Evolutionary conservation across 1,140 invertebrate species (phyloP).

Genomic region (Cylas formicarius): DNA sequence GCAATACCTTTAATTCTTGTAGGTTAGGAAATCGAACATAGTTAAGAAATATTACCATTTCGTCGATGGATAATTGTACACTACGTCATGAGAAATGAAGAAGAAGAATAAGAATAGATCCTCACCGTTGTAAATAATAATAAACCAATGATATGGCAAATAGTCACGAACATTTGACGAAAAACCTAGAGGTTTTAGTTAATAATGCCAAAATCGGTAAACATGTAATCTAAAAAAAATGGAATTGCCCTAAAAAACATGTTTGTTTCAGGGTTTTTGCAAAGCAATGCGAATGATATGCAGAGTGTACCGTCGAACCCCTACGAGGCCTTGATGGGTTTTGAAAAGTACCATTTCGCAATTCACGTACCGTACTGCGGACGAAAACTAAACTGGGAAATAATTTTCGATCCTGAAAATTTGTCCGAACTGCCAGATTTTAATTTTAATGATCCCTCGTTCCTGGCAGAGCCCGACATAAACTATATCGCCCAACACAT

Average conservation of each 20-base stretch:
- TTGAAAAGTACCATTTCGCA: slow-evolving; percentile 33
- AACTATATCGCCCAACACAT: slow-evolving; percentile 32
- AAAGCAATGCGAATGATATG: slow-evolving; percentile 13
- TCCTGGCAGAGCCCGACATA: slow-evolving; percentile 34
- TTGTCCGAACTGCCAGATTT: slow-evolving; percentile 39
- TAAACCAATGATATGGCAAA: no score
- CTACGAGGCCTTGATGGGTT: slow-evolving; percentile 12
- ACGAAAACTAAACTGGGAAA: slow-evolving; percentile 36
- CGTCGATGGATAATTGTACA: no score
- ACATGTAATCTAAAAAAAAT: neutral
- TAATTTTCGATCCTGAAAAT: slow-evolving; percentile 39
- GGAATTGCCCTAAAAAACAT: neutral
- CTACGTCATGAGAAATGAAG: no score
- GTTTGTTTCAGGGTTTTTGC: slow-evolving; percentile 12
- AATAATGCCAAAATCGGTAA: slow-evolving; percentile 18
- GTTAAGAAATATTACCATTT: no score
- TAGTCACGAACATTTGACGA: slow-evolving; percentile 7
- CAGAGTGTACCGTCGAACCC: slow-evolving; percentile 18
- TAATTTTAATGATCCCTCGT: slow-evolving; percentile 36
- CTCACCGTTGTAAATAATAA: no score
- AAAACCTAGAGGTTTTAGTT: slow-evolving; percentile 14
- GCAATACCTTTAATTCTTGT: no score
- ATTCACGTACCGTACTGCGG: slow-evolving; percentile 39
- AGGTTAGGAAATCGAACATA: no score
- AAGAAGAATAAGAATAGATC: no score